A percentile compares a stretch with the other conserved stretches of the same genome.
Evolutionary conservation across 2,113 vertebrate genomes (phyloP).

Genomic region (Murina feae): DNA sequence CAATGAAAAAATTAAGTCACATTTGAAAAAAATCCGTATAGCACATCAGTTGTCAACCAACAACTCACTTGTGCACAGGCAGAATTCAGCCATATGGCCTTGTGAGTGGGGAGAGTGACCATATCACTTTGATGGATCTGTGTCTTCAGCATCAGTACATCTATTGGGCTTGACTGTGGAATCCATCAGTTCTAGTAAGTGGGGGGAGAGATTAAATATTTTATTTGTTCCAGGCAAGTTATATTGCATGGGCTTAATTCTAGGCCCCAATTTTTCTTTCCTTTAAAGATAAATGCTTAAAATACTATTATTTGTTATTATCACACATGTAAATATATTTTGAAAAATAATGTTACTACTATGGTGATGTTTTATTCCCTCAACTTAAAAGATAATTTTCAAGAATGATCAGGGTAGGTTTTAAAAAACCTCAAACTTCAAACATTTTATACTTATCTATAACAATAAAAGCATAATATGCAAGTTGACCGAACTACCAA

Average conservation of each 20-base stretch:
- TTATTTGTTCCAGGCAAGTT: background rate
- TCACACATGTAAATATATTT: background rate
- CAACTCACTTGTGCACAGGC: background rate
- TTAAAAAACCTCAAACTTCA: background rate
- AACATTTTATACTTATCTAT: background rate
- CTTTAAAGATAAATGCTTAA: conserved; percentile 21
- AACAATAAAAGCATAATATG: too few species aligned
- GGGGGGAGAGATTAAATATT: background rate
- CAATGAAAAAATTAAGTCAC: background rate
- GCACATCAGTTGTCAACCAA: background rate
- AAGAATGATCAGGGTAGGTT: background rate
- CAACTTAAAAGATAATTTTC: background rate
- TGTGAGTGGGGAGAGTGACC: background rate
- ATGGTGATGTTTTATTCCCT: background rate
- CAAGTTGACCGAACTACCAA: too few species aligned
- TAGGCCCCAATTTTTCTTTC: background rate
- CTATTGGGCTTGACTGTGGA: background rate
- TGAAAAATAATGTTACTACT: background rate
- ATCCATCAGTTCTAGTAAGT: background rate
- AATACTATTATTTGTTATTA: background rate
- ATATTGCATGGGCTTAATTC: background rate
- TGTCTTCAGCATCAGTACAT: background rate
- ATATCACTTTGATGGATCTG: background rate
- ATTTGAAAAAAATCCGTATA: background rate
- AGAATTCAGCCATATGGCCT: background rate